A percentile compares a stretch with the other conserved stretches of the same genome.
Evolutionary conservation across 2,888 invertebrate genomes (phyloP).

Genomic region (Hoplodrina blanda): DNA sequence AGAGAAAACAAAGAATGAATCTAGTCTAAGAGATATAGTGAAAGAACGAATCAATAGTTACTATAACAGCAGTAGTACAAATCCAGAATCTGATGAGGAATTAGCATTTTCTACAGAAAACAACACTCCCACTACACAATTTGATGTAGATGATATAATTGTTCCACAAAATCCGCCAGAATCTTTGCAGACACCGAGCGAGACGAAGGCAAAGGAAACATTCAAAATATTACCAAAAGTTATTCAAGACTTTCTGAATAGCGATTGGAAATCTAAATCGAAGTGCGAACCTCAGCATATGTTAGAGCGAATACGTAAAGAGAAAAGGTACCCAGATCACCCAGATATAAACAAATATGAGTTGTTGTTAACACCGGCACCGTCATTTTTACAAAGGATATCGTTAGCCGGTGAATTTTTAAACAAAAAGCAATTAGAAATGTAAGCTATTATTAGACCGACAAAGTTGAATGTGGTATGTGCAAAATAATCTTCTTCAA

Average conservation of each 20-base stretch:
- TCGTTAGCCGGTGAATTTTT: constrained; percentile 95
- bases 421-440: constrained; percentile 82
- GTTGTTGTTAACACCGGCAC: constrained; percentile 94
- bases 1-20: constrained; percentile 80
- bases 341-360: constrained; percentile 92
- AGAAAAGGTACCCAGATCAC: constrained; percentile 90
- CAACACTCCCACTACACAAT: constrained; percentile 45
- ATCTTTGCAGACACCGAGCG: constrained; percentile 77
- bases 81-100: constrained; percentile 62
- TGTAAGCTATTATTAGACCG: constrained; percentile 64
- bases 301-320: constrained; percentile 93
- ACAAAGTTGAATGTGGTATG: constrained; percentile 3
- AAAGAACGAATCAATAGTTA: constrained; percentile 80
- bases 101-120: constrained; percentile 48
- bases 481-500: constrained; percentile 16
- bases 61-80: constrained; percentile 71
- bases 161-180: constrained; percentile 72
- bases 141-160: constrained; percentile 85
- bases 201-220: constrained; percentile 78
- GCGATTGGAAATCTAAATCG: constrained; percentile 86
- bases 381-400: constrained; percentile 94
- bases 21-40: constrained; percentile 77
- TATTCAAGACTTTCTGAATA: constrained; percentile 90
- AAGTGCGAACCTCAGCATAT: constrained; percentile 94
- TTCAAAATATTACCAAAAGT: constrained; percentile 89